Evolutionary conservation across 2,113 vertebrate species (phyloP), one percentile per base, ranked within the genome.

Genomic region (Muscicapa adusta): DNA sequence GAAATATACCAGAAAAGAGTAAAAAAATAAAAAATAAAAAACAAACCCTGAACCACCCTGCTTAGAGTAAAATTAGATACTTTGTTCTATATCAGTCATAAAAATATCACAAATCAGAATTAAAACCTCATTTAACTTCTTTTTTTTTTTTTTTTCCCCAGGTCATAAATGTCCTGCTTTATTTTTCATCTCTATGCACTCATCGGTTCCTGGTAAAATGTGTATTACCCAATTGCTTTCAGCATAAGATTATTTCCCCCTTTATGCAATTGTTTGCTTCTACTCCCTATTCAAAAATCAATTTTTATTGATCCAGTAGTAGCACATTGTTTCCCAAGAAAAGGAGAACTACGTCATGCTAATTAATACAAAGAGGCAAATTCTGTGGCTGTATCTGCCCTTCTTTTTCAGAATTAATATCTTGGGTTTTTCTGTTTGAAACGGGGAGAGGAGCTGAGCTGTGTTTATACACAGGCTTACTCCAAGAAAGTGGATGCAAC

Each of bases 201-300:
- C 88, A 95, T 90, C 34, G 68, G 81, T 77, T 90, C 85, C 56
- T 70, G 87, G 66, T 89, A 94, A 95, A 96, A 97, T 60, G 48
- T 86, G 68, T 83, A 92, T 86, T 93, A 93, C 74, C 54, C 67
- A 96, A 79, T 92, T 74, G 92, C 36, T 91, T 95, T 95, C 91
- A 96, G 45, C 60, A 61, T 68, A 90, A 94, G 47, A 87, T 78
- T 89, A 92, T 94, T 93, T 74, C 83, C 87, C 43, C 24, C 76
- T 91, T 96, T 95, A 96, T 77, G 80, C 65, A 95, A 95, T 94
- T 97, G 91, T 94, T 97, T 90, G 68, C 51, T 90, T 68, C 57
- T 71, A 34, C 57, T 96, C 58, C 91, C 79, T 93, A 87, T 93
- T 93, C 94, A 95, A 74, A 95, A 95, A 94, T 97, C 92, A 94